phyloP scores from a whole-genome alignment of 2,888 invertebrate species.

The Embidobia sp. region DNA sequence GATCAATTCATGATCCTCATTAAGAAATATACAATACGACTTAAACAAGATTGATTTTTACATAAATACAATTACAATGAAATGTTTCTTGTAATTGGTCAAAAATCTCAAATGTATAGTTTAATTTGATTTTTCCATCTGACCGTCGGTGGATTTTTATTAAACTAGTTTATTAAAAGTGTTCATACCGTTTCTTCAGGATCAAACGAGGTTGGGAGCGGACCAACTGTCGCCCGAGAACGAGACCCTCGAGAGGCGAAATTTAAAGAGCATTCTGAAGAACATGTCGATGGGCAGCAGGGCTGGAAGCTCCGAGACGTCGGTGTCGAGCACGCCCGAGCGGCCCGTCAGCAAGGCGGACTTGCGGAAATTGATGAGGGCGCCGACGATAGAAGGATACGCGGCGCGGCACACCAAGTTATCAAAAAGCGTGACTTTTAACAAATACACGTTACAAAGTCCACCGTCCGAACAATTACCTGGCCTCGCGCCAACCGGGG shows the following conservation, averaged over 20 bases:
- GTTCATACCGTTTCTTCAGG: conserved; percentile 3
- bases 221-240: conserved; percentile 85
- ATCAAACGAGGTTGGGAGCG: conserved; percentile 59
- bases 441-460: conserved; percentile 91
- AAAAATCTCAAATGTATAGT: no score
- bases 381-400: conserved; percentile 93
- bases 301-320: conserved; percentile 76
- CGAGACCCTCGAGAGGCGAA: conserved; percentile 91
- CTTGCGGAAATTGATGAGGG: conserved; percentile 87
- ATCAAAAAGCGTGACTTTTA: conserved; percentile 94
- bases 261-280: conserved; percentile 92
- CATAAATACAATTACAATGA: no score
- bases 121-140: no score
- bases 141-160: no score
- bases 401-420: conserved; percentile 94
- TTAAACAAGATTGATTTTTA: no score
- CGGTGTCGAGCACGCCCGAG: conserved; percentile 76
- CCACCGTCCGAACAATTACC: conserved; percentile 84
- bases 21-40: no score
- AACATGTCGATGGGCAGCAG: conserved; percentile 88
- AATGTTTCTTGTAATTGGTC: no score
- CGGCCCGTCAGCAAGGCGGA: conserved; percentile 83
- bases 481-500: conserved; percentile 66
- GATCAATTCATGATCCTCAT: no score
- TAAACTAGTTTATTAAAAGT: no score